A percentile compares a stretch with the other conserved stretches of the same genome.
These are phyloP conservation scores for Marisa cornuarietis DNA, from an alignment of 1,140 invertebrate genomes.

Conservation along the genomic window DNA sequence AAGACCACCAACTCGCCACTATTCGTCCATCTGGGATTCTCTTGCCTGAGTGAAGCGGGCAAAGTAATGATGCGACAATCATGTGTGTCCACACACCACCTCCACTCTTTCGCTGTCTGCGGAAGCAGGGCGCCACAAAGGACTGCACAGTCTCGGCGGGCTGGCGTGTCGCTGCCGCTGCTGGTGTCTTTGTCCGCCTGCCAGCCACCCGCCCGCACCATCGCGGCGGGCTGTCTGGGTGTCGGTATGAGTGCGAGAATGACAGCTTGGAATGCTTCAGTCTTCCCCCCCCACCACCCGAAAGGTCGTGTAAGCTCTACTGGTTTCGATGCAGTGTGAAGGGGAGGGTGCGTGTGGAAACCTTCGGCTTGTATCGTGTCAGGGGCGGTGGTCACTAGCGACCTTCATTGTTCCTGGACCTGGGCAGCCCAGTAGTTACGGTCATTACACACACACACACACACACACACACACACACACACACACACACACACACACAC, in stretches of 20 bases:
- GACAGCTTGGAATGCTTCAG: constrained; percentile 1
- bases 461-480: too few species aligned
- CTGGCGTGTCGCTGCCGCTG: constrained; percentile 1
- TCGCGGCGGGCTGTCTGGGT: background rate
- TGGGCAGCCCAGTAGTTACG: too few species aligned
- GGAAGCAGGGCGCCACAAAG: background rate
- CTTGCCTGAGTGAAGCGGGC: background rate
- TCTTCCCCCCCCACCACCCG: background rate
- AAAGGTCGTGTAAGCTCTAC: too few species aligned
- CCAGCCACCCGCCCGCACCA: constrained; percentile 5
- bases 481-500: too few species aligned
- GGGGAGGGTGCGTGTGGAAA: too few species aligned
- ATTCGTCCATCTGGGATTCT: too few species aligned
- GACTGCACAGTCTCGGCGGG: constrained; percentile 1
- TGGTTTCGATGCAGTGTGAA: too few species aligned
- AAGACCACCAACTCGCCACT: too few species aligned
- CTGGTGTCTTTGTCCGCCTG: background rate
- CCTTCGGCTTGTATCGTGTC: too few species aligned
- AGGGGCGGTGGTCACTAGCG: too few species aligned
- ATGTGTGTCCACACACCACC: background rate
- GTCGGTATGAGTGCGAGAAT: constrained; percentile 1
- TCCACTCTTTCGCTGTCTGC: background rate
- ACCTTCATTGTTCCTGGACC: too few species aligned
- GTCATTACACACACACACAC: too few species aligned
- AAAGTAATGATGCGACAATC: constrained; percentile 2